A percentile compares a stretch with the other conserved stretches of the same genome.
Evolutionary conservation across 2,888 invertebrate genomes (phyloP).

Genomic region (Noctua janthe): DNA sequence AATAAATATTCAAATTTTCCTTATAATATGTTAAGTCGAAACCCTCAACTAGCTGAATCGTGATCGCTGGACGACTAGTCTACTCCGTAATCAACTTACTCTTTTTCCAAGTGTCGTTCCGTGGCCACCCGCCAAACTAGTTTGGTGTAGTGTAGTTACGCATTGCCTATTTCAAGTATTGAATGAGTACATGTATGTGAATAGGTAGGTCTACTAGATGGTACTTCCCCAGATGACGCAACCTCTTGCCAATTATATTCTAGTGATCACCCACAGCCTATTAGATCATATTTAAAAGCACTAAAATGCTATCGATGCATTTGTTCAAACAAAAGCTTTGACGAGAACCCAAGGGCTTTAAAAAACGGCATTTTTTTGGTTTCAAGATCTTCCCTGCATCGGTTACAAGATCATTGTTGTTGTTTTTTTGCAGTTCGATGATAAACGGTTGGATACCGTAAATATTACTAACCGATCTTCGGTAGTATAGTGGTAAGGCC

Average conservation of each 20-base stretch:
- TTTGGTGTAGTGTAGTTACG: neutral
- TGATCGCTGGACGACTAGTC: neutral
- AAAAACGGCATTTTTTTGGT: neutral
- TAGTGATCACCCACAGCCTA: constrained; percentile 23
- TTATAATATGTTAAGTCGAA: neutral
- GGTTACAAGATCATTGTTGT: neutral
- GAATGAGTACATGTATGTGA: neutral
- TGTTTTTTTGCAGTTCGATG: neutral
- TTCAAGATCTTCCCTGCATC: neutral
- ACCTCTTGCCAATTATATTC: constrained; percentile 20
- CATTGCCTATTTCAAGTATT: neutral
- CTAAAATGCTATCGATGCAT: neutral
- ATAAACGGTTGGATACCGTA: neutral
- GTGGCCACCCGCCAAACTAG: constrained; percentile 8
- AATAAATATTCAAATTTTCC: neutral
- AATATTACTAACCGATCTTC: too few relatives aligned
- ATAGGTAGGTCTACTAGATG: neutral
- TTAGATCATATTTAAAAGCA: constrained; percentile 45
- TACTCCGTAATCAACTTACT: neutral
- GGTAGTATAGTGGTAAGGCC: too few relatives aligned
- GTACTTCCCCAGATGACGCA: constrained; percentile 44
- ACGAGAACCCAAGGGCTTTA: neutral
- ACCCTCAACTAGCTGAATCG: neutral
- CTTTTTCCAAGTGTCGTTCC: neutral
- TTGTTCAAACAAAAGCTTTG: neutral